Percentiles rank a stretch among this genome's conserved stretches.
Evolutionary conservation across 1,140 invertebrate species (phyloP).

Genomic region (Listronotus bonariensis): DNA sequence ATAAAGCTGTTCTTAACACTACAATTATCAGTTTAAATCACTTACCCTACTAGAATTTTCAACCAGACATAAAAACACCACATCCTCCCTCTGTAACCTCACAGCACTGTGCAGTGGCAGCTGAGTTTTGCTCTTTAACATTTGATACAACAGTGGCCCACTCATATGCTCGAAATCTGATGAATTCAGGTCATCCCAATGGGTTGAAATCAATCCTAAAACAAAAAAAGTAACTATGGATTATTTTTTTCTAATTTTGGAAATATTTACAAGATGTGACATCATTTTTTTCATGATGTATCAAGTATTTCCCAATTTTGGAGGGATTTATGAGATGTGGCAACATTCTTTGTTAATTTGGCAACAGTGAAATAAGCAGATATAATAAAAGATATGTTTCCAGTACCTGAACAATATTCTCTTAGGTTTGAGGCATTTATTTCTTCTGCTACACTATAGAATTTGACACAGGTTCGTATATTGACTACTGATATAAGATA

Average conservation of each 20-base stretch:
- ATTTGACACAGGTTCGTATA: slow-evolving; percentile 72
- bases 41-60: slow-evolving; percentile 87
- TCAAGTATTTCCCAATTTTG: no score
- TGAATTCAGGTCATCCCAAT: slow-evolving; percentile 91
- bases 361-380: no score
- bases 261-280: no score
- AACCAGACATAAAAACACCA: slow-evolving; percentile 90
- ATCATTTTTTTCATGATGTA: no score
- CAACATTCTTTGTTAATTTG: no score
- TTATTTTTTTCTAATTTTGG: neutral
- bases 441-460: slow-evolving; percentile 92
- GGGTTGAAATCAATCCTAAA: slow-evolving; percentile 80
- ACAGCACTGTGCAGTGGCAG: slow-evolving; percentile 90
- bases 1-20: no score
- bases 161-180: slow-evolving; percentile 94
- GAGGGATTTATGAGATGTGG: no score
- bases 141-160: slow-evolving; percentile 83
- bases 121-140: slow-evolving; percentile 89
- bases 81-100: slow-evolving; percentile 84
- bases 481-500: slow-evolving; percentile 83
- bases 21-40: slow-evolving; percentile 38
- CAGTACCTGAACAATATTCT: slow-evolving; percentile 75
- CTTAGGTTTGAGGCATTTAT: slow-evolving; percentile 77
- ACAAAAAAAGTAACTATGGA: neutral
- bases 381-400: no score